These are phyloP conservation scores for Blera fallax DNA, from an alignment of 2,888 invertebrate genomes.

Conservation along the genomic window DNA sequence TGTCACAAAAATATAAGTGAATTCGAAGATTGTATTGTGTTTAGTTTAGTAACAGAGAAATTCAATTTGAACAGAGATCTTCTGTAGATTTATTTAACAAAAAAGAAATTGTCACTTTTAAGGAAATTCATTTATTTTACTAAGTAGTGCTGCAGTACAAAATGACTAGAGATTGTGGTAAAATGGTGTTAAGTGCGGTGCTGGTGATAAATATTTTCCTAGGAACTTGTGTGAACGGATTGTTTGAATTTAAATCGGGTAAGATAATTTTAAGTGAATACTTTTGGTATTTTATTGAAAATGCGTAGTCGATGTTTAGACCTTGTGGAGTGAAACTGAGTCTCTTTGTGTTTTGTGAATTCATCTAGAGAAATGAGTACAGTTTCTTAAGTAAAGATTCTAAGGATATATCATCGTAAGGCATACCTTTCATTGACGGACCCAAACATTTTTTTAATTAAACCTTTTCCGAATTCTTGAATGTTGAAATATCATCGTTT, in stretches of 20 bases:
- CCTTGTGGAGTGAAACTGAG: background rate
- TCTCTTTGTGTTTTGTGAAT: too few relatives aligned
- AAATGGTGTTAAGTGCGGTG: slow-evolving; percentile 33
- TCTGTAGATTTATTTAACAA: background rate
- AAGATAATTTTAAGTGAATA: background rate
- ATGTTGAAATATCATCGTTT: too few relatives aligned
- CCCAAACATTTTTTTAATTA: too few relatives aligned
- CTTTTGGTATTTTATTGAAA: background rate
- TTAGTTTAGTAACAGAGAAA: too few relatives aligned
- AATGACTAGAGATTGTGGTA: slow-evolving; percentile 9
- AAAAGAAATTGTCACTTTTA: background rate
- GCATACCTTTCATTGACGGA: too few relatives aligned
- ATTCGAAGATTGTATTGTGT: slow-evolving; percentile 18
- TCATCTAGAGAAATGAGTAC: too few relatives aligned
- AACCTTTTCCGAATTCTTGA: too few relatives aligned
- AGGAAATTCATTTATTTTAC: background rate
- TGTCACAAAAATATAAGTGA: slow-evolving; percentile 21
- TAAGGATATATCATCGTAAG: too few relatives aligned
- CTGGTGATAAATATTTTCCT: slow-evolving; percentile 40
- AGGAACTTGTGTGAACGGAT: slow-evolving; percentile 1
- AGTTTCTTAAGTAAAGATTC: too few relatives aligned
- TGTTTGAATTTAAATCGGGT: slow-evolving; percentile 57
- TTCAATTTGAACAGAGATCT: slow-evolving; percentile 17
- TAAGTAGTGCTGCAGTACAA: background rate
- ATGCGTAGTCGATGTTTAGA: background rate